Evolutionary conservation across 2,113 vertebrate species (phyloP).

Genomic region (Isurus oxyrinchus): DNA sequence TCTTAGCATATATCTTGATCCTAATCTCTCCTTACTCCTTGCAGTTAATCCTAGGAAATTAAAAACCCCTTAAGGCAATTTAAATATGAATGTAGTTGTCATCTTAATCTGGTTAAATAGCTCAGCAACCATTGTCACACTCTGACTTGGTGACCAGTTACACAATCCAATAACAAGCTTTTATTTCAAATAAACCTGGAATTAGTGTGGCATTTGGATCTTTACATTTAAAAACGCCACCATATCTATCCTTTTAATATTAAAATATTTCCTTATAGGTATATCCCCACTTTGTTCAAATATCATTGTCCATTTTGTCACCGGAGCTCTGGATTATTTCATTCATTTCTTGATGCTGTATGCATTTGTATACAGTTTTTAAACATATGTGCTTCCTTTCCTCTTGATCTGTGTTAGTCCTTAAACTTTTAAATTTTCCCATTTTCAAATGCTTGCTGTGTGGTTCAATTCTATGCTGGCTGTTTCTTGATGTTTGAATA

Average conservation of each 20-base stretch:
- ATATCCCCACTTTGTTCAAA: too few relatives aligned
- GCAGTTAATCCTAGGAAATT: background rate
- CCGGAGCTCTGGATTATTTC: background rate
- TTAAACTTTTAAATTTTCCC: background rate
- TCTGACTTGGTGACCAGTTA: background rate
- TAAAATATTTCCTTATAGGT: too few relatives aligned
- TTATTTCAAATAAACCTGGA: too few relatives aligned
- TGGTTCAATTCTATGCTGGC: background rate
- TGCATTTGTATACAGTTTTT: background rate
- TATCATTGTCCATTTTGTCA: background rate
- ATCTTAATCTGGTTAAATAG: background rate
- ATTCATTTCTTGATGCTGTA: background rate
- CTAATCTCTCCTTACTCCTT: background rate
- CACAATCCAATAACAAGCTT: too few relatives aligned
- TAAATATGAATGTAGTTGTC: background rate
- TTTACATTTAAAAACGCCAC: too few relatives aligned
- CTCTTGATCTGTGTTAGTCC: background rate
- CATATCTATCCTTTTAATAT: too few relatives aligned
- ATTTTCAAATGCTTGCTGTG: background rate
- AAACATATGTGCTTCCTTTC: background rate
- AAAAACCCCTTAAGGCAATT: background rate
- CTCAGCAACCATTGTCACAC: background rate
- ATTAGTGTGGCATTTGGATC: too few relatives aligned
- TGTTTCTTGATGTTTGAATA: background rate
- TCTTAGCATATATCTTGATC: too few relatives aligned